Evolutionary conservation across 2,888 invertebrate genomes (phyloP).

Genomic region (Diaprepes abbreviatus): DNA sequence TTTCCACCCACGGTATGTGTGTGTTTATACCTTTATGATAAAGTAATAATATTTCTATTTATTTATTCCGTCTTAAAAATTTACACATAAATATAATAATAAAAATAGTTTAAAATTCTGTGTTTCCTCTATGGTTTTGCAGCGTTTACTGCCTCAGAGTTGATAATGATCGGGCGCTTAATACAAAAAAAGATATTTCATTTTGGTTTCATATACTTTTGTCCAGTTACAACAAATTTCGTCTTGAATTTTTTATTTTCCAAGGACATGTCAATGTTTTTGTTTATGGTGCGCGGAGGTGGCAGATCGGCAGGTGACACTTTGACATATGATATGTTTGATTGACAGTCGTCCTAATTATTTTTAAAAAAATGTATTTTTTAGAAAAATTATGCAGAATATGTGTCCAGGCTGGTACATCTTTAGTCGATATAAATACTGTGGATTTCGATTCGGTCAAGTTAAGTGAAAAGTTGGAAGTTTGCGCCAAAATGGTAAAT

Average conservation of each 20-base stretch:
- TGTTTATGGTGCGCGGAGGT: constrained; percentile 54
- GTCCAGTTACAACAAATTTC: neutral
- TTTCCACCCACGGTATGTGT: too few relatives aligned
- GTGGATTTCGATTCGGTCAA: constrained; percentile 63
- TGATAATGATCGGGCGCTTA: too few relatives aligned
- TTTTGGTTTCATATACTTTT: neutral
- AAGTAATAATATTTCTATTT: too few relatives aligned
- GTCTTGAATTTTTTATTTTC: constrained; percentile 7
- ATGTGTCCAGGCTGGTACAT: constrained; percentile 63
- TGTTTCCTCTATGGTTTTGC: too few relatives aligned
- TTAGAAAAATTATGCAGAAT: constrained; percentile 66
- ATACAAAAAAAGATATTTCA: too few relatives aligned
- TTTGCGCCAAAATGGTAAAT: constrained; percentile 65
- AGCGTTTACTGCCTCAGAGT: too few relatives aligned
- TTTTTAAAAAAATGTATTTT: constrained; percentile 63
- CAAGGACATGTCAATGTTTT: constrained; percentile 52
- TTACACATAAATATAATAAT: too few relatives aligned
- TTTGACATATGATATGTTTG: constrained; percentile 65
- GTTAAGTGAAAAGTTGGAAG: constrained; percentile 64
- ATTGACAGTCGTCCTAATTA: constrained; percentile 59
- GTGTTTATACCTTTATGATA: too few relatives aligned
- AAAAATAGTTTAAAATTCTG: too few relatives aligned
- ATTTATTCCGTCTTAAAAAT: too few relatives aligned
- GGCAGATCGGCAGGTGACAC: constrained; percentile 61
- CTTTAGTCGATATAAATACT: constrained; percentile 62